Conservation (phyloP, 2,888 invertebrate species). For the Rhamnusium bicolor region DNA sequence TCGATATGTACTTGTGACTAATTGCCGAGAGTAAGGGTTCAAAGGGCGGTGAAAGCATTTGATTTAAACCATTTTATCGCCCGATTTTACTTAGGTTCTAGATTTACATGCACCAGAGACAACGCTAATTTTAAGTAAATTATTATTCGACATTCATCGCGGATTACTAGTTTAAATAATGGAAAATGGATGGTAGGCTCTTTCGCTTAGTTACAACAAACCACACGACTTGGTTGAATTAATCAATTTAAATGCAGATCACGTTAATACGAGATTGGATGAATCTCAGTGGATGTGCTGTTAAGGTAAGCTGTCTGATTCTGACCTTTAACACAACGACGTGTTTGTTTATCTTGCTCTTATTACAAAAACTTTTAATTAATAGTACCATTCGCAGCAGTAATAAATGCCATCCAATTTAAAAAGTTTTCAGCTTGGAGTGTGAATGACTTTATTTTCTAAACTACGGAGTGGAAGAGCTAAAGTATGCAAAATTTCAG, state of each 20-base stretch:
- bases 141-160: too few relatives aligned
- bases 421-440: not conserved
- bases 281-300: not conserved
- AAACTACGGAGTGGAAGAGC: not conserved
- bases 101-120: too few relatives aligned
- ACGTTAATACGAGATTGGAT: not conserved
- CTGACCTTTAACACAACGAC: not conserved
- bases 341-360: not conserved
- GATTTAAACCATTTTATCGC: too few relatives aligned
- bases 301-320: not conserved
- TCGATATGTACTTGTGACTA: too few relatives aligned
- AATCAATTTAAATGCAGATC: slow-evolving; percentile 17
- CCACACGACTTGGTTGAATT: not conserved
- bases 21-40: too few relatives aligned
- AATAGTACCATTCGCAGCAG: not conserved
- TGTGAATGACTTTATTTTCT: not conserved
- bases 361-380: not conserved
- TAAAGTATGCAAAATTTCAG: too few relatives aligned
- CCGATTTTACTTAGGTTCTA: too few relatives aligned
- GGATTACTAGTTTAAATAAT: not conserved
- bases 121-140: not conserved
- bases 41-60: too few relatives aligned
- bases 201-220: not conserved
- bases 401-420: not conserved
- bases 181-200: not conserved